Evolutionary conservation across 2,888 invertebrate genomes (phyloP).

Genomic region (Melanargia galathea): DNA sequence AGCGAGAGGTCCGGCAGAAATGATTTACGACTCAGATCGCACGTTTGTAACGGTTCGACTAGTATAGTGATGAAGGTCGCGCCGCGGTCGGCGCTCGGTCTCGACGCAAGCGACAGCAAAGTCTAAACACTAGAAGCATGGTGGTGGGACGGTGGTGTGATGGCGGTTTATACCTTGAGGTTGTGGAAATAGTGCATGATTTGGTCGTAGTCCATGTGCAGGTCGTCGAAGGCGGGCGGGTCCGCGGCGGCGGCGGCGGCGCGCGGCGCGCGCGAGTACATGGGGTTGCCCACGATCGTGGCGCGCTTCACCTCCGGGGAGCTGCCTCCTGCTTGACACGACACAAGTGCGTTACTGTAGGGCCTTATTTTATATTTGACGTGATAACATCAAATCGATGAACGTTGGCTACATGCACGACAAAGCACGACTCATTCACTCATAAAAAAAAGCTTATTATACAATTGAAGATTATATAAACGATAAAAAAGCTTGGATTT

Average conservation of each 20-base stretch:
- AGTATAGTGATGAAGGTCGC: constrained; percentile 53
- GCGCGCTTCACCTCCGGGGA: constrained; percentile 89
- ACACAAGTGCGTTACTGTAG: background rate
- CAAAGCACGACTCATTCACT: no score
- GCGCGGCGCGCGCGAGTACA: constrained; percentile 86
- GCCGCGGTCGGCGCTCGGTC: constrained; percentile 51
- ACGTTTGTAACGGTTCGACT: no score
- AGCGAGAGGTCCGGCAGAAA: no score
- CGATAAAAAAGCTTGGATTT: no score
- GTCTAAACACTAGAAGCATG: constrained; percentile 77
- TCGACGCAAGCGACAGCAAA: constrained; percentile 73
- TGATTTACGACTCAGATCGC: no score
- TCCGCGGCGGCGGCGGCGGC: constrained; percentile 74
- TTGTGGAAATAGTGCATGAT: constrained; percentile 99
- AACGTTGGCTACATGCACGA: no score
- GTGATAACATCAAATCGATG: background rate
- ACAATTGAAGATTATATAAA: no score
- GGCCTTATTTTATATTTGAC: background rate
- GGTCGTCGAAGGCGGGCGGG: constrained; percentile 88
- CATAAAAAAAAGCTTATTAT: no score
- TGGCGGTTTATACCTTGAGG: constrained; percentile 89
- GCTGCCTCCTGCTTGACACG: constrained; percentile 55
- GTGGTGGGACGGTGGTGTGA: constrained; percentile 67
- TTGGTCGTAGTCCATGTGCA: constrained; percentile 98
- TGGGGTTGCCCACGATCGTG: constrained; percentile 93